Base-by-base conservation (phyloP, 2,113 vertebrate genomes). In the Chascanopsetta lugubris region DNA sequence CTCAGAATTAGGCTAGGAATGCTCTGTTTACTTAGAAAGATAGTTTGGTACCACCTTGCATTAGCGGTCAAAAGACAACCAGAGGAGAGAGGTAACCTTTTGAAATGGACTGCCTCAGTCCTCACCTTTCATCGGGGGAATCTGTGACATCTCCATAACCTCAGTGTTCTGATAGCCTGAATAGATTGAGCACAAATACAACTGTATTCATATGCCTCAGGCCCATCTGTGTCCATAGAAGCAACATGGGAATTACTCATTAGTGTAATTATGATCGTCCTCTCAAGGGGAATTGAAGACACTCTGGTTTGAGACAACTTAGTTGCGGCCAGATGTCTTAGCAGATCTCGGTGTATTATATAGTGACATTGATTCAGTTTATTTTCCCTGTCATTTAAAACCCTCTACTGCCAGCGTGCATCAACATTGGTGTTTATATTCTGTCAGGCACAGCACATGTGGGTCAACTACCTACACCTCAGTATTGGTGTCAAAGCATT, bases 241-340 rank as follows among this genome's bases (percentile, higher is more conserved):
- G 63, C 42, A 60, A 53, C 26, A 3, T 64, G 62, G 62, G 72
- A 79, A 69, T 83, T 82, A 75, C 70, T 82, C 59, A 76, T 77
- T 42, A 61, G 69, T 27, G 49, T 83, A 78, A 83, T 85, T 77
- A 65, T 47, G 55, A 60, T 17, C 9, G 34, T 50, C 62, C 9
- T 80, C 78, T 85, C 75, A 47, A 47, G 61, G 72, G 64, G 46
- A 66, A 38, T 34, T 56, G 29, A 69, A 72, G 56, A 42, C 7
- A 2, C 51, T 60, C 25, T 27, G 34, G 26, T 53, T 58, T 61
- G 25, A 40, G 36, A 60, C 13, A 53, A 43, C 38, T 34, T 53
- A 12, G n/a, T n/a, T n/a, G n/a, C n/a, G n/a, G n/a, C n/a, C n/a
- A n/a, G n/a, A n/a, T n/a, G n/a, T n/a, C n/a, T n/a, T n/a, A n/a